Percentiles rank a stretch among this genome's conserved stretches.
Evolutionary conservation across 2,113 vertebrate species (phyloP).

Genomic region (Charina bottae): DNA sequence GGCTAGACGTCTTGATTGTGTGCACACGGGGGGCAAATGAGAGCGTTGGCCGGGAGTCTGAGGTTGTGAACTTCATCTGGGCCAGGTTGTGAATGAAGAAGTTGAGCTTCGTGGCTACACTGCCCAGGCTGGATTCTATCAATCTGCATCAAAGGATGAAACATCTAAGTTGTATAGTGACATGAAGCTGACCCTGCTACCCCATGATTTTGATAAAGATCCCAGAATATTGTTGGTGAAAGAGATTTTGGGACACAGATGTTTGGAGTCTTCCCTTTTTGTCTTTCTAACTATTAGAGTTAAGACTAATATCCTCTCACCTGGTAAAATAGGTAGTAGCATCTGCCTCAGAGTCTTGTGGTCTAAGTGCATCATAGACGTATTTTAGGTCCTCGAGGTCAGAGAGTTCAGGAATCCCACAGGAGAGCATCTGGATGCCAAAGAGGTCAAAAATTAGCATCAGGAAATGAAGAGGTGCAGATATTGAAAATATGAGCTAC

Average conservation of each 20-base stretch:
- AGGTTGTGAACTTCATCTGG: constrained; percentile 93
- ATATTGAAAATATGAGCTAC: too few species aligned
- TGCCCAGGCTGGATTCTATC: constrained; percentile 96
- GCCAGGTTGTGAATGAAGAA: constrained; percentile 99
- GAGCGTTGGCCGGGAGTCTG: constrained; percentile 83
- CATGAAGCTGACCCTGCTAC: neutral
- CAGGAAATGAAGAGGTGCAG: neutral
- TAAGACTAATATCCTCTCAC: constrained; percentile 55
- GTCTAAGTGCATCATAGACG: constrained; percentile 91
- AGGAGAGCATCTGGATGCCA: constrained; percentile 89
- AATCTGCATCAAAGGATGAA: constrained; percentile 71
- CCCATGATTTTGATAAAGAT: neutral
- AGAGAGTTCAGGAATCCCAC: constrained; percentile 94
- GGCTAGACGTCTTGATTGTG: constrained; percentile 81
- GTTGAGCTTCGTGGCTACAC: constrained; percentile 98
- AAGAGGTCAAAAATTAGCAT: neutral
- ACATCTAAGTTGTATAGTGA: neutral
- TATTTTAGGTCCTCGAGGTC: constrained; percentile 95
- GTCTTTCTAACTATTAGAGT: neutral
- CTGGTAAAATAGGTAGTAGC: constrained; percentile 98
- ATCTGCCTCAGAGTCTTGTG: constrained; percentile 91
- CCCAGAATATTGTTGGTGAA: neutral
- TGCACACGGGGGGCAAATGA: constrained; percentile 87
- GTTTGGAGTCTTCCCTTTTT: neutral
- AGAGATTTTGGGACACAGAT: neutral